These are phyloP conservation scores for Carposina sasakii DNA, from an alignment of 1,140 invertebrate genomes.

Conservation along the genomic window DNA sequence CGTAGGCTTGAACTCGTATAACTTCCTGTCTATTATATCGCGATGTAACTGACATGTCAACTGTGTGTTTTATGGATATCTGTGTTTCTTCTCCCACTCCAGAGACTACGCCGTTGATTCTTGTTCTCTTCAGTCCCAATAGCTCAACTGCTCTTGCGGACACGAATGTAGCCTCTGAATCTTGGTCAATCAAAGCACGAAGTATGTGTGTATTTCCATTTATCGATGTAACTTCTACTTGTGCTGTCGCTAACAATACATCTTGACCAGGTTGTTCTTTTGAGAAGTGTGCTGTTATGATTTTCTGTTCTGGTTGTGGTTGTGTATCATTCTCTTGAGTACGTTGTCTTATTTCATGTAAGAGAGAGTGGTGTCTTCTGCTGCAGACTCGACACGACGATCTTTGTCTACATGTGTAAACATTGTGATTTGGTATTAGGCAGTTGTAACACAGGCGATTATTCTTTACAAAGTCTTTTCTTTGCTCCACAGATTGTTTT, in stretches of 20 bases:
- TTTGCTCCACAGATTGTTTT: conserved; percentile 14
- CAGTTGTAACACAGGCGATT: conserved; percentile 33
- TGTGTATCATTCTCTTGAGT: conserved; percentile 1
- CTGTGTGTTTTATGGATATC: conserved; percentile 14
- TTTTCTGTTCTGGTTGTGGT: neutral
- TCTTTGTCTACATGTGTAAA: conserved; percentile 17
- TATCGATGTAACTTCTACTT: conserved; percentile 7
- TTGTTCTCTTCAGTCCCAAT: conserved; percentile 17
- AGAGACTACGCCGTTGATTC: conserved; percentile 25
- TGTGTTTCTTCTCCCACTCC: conserved; percentile 23
- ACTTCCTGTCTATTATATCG: neutral
- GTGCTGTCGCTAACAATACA: conserved; percentile 21
- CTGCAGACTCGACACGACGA: conserved; percentile 23
- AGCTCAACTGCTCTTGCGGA: conserved; percentile 22
- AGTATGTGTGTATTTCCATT: conserved; percentile 10
- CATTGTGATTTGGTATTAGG: conserved; percentile 21
- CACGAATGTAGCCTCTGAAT: conserved; percentile 19
- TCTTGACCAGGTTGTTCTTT: conserved; percentile 10
- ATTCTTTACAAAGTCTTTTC: conserved; percentile 17
- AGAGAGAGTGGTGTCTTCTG: conserved; percentile 23
- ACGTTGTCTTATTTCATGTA: conserved; percentile 10
- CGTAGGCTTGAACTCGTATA: conserved; percentile 20
- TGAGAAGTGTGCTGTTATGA: conserved; percentile 8
- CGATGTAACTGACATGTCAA: neutral
- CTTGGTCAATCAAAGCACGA: conserved; percentile 20